phyloP scores from a whole-genome alignment of 1,140 invertebrate species.

The Microplitis mediator region DNA sequence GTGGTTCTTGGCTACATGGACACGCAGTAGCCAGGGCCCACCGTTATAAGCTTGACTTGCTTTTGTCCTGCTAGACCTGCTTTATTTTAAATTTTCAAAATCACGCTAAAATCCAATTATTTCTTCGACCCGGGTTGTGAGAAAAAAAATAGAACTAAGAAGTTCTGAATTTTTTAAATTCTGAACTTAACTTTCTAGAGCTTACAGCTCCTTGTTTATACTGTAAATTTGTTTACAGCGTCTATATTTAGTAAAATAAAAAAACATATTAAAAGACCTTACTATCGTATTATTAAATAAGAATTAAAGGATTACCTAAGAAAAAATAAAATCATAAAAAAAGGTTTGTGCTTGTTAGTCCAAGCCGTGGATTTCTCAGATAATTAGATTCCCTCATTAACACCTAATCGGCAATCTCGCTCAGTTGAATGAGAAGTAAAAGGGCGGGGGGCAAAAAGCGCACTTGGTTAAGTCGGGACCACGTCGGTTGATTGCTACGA shows the following conservation, averaged over 20 bases:
- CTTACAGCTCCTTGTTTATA: no score
- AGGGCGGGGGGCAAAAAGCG: neutral
- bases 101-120: no score
- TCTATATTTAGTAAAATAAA: neutral
- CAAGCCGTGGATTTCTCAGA: neutral
- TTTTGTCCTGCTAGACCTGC: no score
- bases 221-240: no score
- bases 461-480: neutral
- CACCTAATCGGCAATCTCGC: conserved; percentile 21
- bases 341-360: neutral
- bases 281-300: neutral
- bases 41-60: no score
- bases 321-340: neutral
- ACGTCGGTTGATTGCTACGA: neutral
- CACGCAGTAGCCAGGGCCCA: no score
- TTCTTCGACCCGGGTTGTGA: no score
- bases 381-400: conserved; percentile 30
- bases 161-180: no score
- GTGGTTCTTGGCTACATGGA: no score
- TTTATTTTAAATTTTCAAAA: no score
- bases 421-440: neutral
- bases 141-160: no score
- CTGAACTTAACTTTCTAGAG: no score
- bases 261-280: neutral
- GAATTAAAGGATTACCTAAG: neutral